A percentile compares a stretch with the other conserved stretches of the same genome.
phyloP scores from a whole-genome alignment of 2,797 vertebrate genomes.

The Rousettus madagascariensis region DNA sequence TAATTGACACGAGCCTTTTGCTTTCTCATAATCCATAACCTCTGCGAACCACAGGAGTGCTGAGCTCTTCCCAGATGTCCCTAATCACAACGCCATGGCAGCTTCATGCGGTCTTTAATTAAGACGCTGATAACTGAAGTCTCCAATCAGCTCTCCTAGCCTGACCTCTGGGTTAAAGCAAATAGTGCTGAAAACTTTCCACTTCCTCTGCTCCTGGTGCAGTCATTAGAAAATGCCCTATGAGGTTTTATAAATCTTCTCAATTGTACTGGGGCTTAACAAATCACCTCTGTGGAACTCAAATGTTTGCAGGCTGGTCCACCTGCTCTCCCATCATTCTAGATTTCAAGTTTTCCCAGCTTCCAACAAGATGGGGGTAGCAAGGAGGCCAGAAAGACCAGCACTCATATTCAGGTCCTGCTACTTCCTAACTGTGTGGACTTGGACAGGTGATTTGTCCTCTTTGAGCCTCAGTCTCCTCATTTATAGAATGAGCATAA shows the following conservation, averaged over 20 bases:
- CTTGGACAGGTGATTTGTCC: background rate
- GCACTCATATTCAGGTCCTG: background rate
- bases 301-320: background rate
- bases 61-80: background rate
- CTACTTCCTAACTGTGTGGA: background rate
- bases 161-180: background rate
- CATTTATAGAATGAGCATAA: background rate
- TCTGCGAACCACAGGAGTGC: background rate
- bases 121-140: constrained; percentile 28
- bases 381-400: background rate
- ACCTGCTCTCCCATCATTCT: background rate
- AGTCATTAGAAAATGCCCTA: background rate
- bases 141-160: background rate
- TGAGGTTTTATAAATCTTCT: background rate
- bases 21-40: background rate
- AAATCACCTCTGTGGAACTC: background rate
- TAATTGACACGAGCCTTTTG: background rate
- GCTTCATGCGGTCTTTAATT: background rate
- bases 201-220: background rate
- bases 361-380: accelerated
- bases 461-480: background rate
- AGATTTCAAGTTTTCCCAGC: background rate
- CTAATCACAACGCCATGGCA: background rate
- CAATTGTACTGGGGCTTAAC: background rate
- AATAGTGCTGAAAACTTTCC: background rate